Percentiles rank a stretch among this genome's conserved stretches.
These are phyloP conservation scores for Hirtodrosophila histrioides DNA, from an alignment of 2,888 invertebrate genomes.

Conservation along the genomic window DNA sequence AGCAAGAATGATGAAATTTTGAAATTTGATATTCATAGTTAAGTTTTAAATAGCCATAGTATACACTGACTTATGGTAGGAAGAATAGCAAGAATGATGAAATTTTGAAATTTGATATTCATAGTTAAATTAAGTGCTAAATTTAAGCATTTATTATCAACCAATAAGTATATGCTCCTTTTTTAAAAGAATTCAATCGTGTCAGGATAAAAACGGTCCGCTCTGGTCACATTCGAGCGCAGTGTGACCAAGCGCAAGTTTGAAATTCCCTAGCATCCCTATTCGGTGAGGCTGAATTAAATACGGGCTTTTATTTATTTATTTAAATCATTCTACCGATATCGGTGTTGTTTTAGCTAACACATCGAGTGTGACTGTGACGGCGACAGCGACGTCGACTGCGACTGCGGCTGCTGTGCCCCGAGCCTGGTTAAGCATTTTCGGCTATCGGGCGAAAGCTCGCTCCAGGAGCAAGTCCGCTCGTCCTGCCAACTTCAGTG, in stretches of 20 bases:
- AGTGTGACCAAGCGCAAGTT: slow-evolving; percentile 22
- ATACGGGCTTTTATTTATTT: slow-evolving; percentile 62
- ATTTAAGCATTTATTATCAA: too few relatives aligned
- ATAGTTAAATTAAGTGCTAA: too few relatives aligned
- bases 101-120: too few relatives aligned
- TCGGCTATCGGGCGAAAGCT: slow-evolving; percentile 43
- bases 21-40: too few relatives aligned
- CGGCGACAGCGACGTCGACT: slow-evolving; percentile 6
- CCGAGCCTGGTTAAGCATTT: slow-evolving; percentile 29
- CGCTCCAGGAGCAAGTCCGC: slow-evolving; percentile 49
- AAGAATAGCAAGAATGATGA: too few relatives aligned
- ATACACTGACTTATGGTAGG: too few relatives aligned
- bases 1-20: too few relatives aligned
- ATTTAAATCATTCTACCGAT: slow-evolving; percentile 54
- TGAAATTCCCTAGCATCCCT: slow-evolving; percentile 24
- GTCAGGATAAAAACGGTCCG: too few relatives aligned
- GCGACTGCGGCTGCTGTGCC: slow-evolving; percentile 35
- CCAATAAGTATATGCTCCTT: too few relatives aligned
- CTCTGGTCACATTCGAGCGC: background rate
- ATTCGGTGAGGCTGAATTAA: slow-evolving; percentile 15
- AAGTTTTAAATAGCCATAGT: too few relatives aligned
- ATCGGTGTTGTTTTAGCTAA: slow-evolving; percentile 52
- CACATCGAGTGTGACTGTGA: slow-evolving; percentile 3
- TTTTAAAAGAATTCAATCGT: too few relatives aligned
- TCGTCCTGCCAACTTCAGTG: slow-evolving; percentile 43